Base-by-base conservation (phyloP, 2,797 vertebrate genomes). In the Psittacula echo region DNA sequence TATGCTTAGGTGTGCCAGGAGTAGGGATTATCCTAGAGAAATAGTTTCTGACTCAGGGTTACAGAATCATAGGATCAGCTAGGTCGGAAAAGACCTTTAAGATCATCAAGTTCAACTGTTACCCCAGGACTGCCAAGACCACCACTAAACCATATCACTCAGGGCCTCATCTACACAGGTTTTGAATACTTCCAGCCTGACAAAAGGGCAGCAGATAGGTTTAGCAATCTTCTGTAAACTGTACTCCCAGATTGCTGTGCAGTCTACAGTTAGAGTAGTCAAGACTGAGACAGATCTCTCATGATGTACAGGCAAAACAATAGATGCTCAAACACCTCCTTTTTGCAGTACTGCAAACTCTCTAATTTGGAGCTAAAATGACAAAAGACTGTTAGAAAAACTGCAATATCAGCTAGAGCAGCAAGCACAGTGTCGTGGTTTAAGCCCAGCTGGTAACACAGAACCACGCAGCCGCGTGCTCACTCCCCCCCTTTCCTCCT, bases 11-110 rank as follows among this genome's bases (percentile, higher is more conserved):
- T 20, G 3, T 53, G 12, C 11, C 54, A 62, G 78, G 34, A 73
- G 39, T 10, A 45, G 18, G 0, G 0, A 13, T 60, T 6, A 4
- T 37, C 34, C 41, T 30, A 22, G 5, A 42, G 18, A 53, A 61
- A 27, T 26, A 5, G 9, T 41, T 86, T 74, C 58, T 1, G 1
- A 56, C 66, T 73, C 4, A 0, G 60, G 29, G 15, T 51, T 61
- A 61, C 48, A 51, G 65, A 64, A 73, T 24, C 56, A 58, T 17
- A 34, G n/a, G 24, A 24, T 24, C 15, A 58, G 10, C 14, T 34
- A 24, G n/a, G 22, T 24, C 24, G n/a, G n/a, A 58, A 58, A 58
- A 58, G 14, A 58, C n/a, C 56, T 58, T 24, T 16, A 58, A 58
- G 34, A 24, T 37, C n/a, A 34, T 34, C 56, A 37, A 37, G 56